Conservation (phyloP, 1,140 invertebrate species). For the Halyomorpha halys region DNA sequence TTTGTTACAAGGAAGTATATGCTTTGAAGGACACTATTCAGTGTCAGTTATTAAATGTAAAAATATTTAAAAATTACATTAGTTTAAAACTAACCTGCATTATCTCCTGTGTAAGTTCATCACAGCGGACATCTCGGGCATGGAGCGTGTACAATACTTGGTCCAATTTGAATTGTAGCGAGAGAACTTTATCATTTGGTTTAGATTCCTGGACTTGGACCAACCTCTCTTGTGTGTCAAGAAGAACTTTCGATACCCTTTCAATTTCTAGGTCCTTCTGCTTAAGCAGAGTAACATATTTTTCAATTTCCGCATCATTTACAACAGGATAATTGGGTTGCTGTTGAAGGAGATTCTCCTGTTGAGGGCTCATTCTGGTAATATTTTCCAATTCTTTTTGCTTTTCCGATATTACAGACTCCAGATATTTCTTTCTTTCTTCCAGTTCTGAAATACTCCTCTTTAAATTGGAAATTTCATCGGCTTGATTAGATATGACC, state of each 20-base stretch:
- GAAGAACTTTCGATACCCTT: conserved; percentile 12
- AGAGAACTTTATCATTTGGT: conserved; percentile 25
- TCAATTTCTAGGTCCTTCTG: conserved; percentile 34
- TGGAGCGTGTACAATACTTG: conserved; percentile 75
- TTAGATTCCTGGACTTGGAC: conserved; percentile 28
- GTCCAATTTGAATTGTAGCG: conserved; percentile 52
- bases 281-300: conserved; percentile 28
- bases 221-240: conserved; percentile 22
- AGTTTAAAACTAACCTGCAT: conserved; percentile 44
- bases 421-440: background rate
- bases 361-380: background rate
- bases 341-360: no score
- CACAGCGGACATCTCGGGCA: conserved; percentile 74
- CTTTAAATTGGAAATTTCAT: background rate
- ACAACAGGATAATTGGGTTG: background rate
- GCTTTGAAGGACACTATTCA: no score
- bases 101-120: conserved; percentile 76
- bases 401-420: background rate
- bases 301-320: conserved; percentile 27
- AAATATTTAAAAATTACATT: background rate
- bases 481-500: background rate
- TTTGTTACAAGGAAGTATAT: no score
- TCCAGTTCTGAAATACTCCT: background rate
- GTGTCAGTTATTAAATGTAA: background rate
- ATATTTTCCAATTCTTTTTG: background rate